Percentiles rank a stretch among this genome's conserved stretches.
These are phyloP conservation scores for Muscina levida DNA, from an alignment of 2,888 invertebrate genomes.

Conservation along the genomic window DNA sequence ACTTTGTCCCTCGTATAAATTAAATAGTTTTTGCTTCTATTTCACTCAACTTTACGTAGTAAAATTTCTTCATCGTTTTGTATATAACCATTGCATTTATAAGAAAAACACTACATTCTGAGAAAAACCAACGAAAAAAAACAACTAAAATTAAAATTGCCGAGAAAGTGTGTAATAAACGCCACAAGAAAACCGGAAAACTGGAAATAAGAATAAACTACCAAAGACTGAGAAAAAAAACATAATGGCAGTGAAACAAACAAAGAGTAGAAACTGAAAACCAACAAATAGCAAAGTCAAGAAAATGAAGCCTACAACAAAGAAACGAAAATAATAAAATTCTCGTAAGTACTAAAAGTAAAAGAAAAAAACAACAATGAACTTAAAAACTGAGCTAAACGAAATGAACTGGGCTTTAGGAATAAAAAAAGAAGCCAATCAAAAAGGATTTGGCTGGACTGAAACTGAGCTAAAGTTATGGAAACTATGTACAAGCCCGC, in stretches of 20 bases:
- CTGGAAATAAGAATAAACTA: background rate
- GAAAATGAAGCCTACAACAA: background rate
- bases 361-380: background rate
- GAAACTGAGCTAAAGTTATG: background rate
- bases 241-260: background rate
- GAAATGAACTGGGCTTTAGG: background rate
- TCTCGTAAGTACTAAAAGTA: background rate
- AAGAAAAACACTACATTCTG: constrained; percentile 20
- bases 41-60: too few relatives aligned
- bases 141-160: background rate
- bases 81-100: constrained; percentile 10
- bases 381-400: background rate
- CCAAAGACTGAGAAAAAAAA: background rate
- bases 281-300: background rate
- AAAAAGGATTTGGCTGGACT: background rate
- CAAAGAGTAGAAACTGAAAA: background rate
- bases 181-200: background rate
- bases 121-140: background rate
- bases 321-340: constrained; percentile 1
- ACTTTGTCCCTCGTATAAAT: too few relatives aligned
- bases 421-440: background rate
- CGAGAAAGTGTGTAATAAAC: background rate
- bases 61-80: constrained; percentile 6
- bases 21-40: too few relatives aligned
- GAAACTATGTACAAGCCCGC: background rate